phyloP scores from a whole-genome alignment of 2,888 invertebrate genomes.

The Drosophila rubida region DNA sequence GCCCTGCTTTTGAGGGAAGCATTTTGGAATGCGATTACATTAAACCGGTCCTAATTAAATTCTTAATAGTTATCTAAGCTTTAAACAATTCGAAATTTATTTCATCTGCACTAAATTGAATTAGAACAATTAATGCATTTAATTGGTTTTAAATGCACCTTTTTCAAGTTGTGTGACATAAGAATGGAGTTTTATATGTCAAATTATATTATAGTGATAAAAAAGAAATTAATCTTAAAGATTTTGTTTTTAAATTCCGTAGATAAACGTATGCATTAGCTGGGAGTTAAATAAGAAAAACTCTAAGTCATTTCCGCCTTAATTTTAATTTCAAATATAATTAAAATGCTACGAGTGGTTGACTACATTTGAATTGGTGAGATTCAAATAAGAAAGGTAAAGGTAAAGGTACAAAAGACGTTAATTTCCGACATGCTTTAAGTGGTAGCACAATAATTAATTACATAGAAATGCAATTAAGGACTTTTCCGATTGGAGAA shows the following conservation, averaged over 20 bases:
- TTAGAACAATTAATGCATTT: neutral
- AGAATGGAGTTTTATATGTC: neutral
- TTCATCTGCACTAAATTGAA: neutral
- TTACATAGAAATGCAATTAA: neutral
- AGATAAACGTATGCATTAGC: too few relatives aligned
- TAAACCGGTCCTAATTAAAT: neutral
- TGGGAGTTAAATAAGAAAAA: too few relatives aligned
- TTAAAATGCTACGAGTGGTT: too few relatives aligned
- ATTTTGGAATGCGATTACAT: neutral
- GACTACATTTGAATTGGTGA: too few relatives aligned
- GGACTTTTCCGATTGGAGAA: neutral
- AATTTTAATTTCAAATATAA: too few relatives aligned
- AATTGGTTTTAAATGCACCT: too few relatives aligned
- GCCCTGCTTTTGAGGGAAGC: neutral
- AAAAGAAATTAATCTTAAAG: too few relatives aligned
- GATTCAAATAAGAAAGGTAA: neutral
- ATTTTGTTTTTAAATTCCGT: too few relatives aligned
- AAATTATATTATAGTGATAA: too few relatives aligned
- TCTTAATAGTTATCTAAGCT: neutral
- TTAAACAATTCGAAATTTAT: neutral
- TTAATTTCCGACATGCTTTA: neutral
- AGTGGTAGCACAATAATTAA: neutral
- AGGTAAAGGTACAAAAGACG: too few relatives aligned
- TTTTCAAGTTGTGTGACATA: neutral
- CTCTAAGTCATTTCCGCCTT: too few relatives aligned